Evolutionary conservation across 2,113 vertebrate species (phyloP).

Genomic region (Urocolius indicus): DNA sequence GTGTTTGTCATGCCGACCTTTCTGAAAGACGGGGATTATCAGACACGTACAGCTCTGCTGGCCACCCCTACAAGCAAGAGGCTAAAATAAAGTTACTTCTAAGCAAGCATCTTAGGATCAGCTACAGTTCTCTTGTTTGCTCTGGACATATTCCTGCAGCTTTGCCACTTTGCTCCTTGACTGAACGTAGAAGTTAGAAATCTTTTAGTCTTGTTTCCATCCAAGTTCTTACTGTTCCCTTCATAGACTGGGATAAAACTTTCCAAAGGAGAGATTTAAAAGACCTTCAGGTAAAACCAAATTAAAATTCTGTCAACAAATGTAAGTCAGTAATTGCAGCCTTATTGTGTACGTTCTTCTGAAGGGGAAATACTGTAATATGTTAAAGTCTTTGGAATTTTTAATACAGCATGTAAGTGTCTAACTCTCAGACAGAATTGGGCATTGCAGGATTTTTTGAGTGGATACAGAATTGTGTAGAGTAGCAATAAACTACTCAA

Average conservation of each 20-base stretch:
- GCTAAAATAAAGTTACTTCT: background rate
- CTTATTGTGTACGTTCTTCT: background rate
- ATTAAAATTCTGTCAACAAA: background rate
- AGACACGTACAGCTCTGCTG: background rate
- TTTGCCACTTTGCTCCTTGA: background rate
- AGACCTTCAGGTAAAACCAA: background rate
- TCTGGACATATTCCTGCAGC: background rate
- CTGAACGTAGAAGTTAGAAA: background rate
- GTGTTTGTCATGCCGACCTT: background rate
- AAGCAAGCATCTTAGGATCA: background rate
- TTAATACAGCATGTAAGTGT: background rate
- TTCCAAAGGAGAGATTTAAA: background rate
- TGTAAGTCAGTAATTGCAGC: background rate
- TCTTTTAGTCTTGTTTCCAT: background rate
- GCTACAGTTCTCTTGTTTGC: background rate
- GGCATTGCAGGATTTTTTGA: background rate
- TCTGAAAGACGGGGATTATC: background rate
- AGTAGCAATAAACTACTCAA: background rate
- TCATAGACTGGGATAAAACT: background rate
- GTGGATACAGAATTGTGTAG: background rate
- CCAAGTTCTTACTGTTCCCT: background rate
- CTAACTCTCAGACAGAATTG: background rate
- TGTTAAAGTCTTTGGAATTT: conserved; percentile 7
- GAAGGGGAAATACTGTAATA: background rate
- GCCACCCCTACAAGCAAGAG: background rate